Evolutionary conservation across 2,888 invertebrate species (phyloP).

Genomic region (Nineta flava): DNA sequence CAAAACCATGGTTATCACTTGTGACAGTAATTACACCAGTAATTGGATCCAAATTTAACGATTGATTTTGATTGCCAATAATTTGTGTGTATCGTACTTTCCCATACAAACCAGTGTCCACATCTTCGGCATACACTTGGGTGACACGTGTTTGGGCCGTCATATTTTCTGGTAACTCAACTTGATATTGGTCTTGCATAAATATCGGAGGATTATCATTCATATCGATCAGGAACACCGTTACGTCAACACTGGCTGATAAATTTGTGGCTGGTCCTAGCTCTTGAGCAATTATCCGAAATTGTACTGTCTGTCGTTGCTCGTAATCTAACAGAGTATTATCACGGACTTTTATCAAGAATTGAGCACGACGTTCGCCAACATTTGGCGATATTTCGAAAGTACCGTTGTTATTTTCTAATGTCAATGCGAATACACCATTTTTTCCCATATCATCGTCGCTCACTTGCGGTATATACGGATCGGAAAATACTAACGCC

Average conservation of each 20-base stretch:
- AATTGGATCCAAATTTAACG: constrained; percentile 58
- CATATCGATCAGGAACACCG: constrained; percentile 65
- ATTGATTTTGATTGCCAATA: constrained; percentile 60
- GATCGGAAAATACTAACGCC: constrained; percentile 50
- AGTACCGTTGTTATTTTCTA: constrained; percentile 69
- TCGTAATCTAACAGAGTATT: constrained; percentile 75
- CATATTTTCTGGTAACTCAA: constrained; percentile 65
- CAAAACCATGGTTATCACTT: constrained; percentile 57
- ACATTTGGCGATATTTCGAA: constrained; percentile 78
- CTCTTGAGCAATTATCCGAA: constrained; percentile 67
- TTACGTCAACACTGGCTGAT: constrained; percentile 56
- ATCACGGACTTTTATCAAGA: constrained; percentile 70
- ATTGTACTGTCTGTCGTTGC: constrained; percentile 51
- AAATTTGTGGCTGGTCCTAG: constrained; percentile 60
- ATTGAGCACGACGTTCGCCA: constrained; percentile 61
- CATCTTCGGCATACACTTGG: constrained; percentile 64
- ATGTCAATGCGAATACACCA: constrained; percentile 62
- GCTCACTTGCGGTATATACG: constrained; percentile 53
- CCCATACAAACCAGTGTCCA: constrained; percentile 63
- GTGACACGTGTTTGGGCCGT: constrained; percentile 32
- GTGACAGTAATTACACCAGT: constrained; percentile 70
- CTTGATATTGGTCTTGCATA: constrained; percentile 51
- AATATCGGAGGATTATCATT: constrained; percentile 84
- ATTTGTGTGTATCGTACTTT: constrained; percentile 64
- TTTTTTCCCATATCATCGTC: constrained; percentile 70